Evolutionary conservation across 2,888 invertebrate genomes (phyloP).

Genomic region (Catocala sponsa): DNA sequence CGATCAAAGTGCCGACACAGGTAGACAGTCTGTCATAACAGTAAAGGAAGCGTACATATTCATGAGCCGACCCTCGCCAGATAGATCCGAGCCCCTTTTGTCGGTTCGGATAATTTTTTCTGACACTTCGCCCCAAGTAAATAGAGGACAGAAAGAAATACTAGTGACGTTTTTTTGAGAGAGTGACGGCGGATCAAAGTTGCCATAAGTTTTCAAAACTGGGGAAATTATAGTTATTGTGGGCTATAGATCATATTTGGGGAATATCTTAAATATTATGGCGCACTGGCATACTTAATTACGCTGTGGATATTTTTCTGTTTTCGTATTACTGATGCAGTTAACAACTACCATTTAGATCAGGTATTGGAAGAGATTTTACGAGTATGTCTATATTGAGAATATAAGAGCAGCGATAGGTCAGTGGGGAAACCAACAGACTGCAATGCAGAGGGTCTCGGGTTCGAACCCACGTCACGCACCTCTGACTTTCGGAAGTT

Average conservation of each 20-base stretch:
- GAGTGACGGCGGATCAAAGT: slow-evolving; percentile 49
- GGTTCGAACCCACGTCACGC: too few relatives aligned
- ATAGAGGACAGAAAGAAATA: slow-evolving; percentile 22
- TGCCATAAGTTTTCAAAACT: slow-evolving; percentile 21
- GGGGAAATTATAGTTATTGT: slow-evolving; percentile 37
- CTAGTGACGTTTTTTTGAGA: slow-evolving; percentile 21
- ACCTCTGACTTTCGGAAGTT: too few relatives aligned
- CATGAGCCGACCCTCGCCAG: slow-evolving; percentile 38
- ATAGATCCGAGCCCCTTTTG: slow-evolving; percentile 44
- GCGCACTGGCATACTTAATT: slow-evolving; percentile 7
- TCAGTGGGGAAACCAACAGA: too few relatives aligned
- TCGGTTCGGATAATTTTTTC: slow-evolving; percentile 44
- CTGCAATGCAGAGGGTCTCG: too few relatives aligned
- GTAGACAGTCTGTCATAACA: slow-evolving; percentile 42
- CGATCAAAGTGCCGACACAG: slow-evolving; percentile 34
- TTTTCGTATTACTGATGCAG: slow-evolving; percentile 5
- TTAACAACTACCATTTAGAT: too few relatives aligned
- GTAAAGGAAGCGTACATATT: slow-evolving; percentile 49
- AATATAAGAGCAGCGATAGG: too few relatives aligned
- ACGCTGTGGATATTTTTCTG: slow-evolving; percentile 21
- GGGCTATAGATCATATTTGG: slow-evolving; percentile 39
- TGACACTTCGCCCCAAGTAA: slow-evolving; percentile 22
- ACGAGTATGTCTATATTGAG: too few relatives aligned
- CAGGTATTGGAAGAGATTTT: too few relatives aligned
- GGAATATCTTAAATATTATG: slow-evolving; percentile 21